Base-by-base conservation (phyloP, 2,113 vertebrate genomes). In the Esox niger region DNA sequence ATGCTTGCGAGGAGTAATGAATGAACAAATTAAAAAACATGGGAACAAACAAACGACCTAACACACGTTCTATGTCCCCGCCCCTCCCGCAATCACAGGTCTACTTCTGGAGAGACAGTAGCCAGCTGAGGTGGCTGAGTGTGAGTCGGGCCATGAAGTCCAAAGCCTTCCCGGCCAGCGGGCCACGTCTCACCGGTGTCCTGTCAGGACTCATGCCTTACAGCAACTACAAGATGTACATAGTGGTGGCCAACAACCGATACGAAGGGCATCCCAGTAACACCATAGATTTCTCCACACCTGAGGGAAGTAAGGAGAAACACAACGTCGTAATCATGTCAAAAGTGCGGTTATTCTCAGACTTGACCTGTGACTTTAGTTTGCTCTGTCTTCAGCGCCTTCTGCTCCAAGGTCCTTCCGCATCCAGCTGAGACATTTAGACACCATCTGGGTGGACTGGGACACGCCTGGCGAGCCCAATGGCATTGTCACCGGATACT, bases 81-180 rank as follows among this genome's bases (percentile, higher is more conserved):
- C 21, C 71, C 27, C 33, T 66, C 31, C 15, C 38, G 58, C 21
- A 71, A 30, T 91, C 73, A 68, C 92, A 99, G 97, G 94, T 94
- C 33, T 98, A 98, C 88, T 98, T 93, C 90, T 98, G 95, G 95
- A 90, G 95, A 71, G 95, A 99, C 79, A 97, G 95, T 90, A 99
- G 97, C 82, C 91, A 95, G 83, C 90, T 99, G 88, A 94, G 93
- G 84, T 94, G 91, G 91, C 89, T 93, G 31, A 90, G 93, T 84
- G 93, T 98, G 75, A 95, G 92, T 88, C 91, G 90, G 83, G 95
- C 91, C 69, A 91, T 93, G 79, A 95, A 94, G 81, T 94, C 91
- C 43, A 88, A 91, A 87, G 87, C 90, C 75, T 97, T 98, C 82
- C 62, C 74, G 54, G 59, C 78, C 26, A 84, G 89, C 2, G 91